Percentiles rank a stretch among this genome's conserved stretches.
Evolutionary conservation across 2,797 vertebrate genomes (phyloP).

Genomic region (Aphelocoma californica): DNA sequence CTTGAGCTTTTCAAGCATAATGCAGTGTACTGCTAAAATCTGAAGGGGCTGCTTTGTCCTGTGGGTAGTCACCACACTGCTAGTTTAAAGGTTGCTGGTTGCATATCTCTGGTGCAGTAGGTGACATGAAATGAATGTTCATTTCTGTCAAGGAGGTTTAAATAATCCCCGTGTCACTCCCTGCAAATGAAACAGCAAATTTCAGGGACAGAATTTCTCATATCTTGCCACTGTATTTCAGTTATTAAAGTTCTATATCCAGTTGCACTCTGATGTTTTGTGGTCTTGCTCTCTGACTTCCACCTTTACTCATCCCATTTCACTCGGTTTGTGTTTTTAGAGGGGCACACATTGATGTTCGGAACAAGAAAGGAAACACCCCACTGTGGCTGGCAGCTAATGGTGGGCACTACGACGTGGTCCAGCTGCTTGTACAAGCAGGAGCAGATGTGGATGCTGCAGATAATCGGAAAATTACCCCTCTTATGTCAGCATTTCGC

Average conservation of each 20-base stretch:
- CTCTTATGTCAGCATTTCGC: constrained; percentile 97
- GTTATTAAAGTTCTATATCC: background rate
- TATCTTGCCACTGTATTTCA: background rate
- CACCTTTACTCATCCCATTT: background rate
- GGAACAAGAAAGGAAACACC: constrained; percentile 99
- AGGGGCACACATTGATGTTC: constrained; percentile 95
- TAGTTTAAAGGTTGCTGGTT: background rate
- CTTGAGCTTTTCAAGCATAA: background rate
- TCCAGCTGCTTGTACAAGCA: constrained; percentile 94
- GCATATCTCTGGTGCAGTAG: background rate
- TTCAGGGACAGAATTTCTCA: background rate
- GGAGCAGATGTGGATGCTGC: constrained; percentile 96
- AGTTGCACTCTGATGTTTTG: background rate
- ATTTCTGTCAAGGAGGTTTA: background rate
- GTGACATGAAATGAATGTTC: background rate
- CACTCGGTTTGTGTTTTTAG: constrained; percentile 56
- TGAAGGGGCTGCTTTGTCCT: background rate
- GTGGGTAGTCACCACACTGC: background rate
- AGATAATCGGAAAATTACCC: constrained; percentile 98
- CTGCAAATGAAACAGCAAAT: background rate
- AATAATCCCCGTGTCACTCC: background rate
- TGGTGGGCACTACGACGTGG: constrained; percentile 96
- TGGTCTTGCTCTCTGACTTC: background rate
- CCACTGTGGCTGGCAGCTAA: constrained; percentile 97
- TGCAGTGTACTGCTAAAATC: background rate